Percentiles rank a stretch among this genome's conserved stretches.
Conservation (phyloP, 1,140 invertebrate species). For the Plectrocnemia conspersa region DNA sequence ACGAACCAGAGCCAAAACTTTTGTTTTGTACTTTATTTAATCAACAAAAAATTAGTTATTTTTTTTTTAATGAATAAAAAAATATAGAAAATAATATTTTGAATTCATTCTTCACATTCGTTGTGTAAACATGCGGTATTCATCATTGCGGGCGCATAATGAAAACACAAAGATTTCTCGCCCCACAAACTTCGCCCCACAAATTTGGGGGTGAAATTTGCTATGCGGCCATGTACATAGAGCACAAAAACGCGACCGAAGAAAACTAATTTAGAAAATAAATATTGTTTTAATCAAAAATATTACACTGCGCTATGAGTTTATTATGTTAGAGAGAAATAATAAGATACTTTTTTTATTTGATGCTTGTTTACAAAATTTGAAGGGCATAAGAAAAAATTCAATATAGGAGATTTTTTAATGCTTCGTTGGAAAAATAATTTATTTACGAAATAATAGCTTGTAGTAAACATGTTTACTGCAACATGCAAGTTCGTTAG, state of each 20-base stretch:
- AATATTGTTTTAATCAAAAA: conserved; percentile 51
- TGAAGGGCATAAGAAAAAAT: no score
- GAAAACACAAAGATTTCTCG: no score
- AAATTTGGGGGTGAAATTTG: neutral
- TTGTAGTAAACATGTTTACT: conserved; percentile 34
- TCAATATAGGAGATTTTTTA: conserved; percentile 1
- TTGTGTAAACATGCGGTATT: no score
- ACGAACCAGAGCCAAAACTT: no score
- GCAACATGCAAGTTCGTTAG: no score
- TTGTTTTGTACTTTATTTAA: no score
- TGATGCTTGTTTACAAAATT: neutral
- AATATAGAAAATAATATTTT: no score
- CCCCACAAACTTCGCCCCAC: neutral
- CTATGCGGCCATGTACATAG: neutral
- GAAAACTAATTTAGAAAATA: conserved; percentile 53
- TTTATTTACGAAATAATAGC: conserved; percentile 14
- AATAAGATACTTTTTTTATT: no score
- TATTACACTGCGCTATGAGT: conserved; percentile 5
- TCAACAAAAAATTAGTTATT: no score
- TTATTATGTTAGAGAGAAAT: neutral
- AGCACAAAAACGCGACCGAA: conserved; percentile 30
- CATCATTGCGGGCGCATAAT: no score
- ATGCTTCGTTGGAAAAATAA: conserved; percentile 7
- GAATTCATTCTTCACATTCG: no score
- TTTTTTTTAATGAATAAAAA: no score